Evolutionary conservation across 2,888 invertebrate species (phyloP), one percentile per base, ranked within the genome.

Genomic region (Epirrhoe tristata): DNA sequence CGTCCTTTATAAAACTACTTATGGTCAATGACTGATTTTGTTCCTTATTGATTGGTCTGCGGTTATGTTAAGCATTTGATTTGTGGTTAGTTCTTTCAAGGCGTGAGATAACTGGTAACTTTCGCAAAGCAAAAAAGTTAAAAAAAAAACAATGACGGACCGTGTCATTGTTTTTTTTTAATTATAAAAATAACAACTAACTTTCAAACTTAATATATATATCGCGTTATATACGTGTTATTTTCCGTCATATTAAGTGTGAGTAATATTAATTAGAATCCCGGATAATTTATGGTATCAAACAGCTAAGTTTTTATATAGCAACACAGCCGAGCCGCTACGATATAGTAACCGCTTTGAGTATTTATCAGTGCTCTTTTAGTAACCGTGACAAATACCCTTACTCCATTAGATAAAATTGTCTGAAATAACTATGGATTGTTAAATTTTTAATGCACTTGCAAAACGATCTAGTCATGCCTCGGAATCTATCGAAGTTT

Each of bases 401-500:
- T 34, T 50, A 32, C 10, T 66, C 61, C 52, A 66, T 57, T 48
- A 39, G 55, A 70, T 69, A 53, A 61, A 64, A 70, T 69, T 50
- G 67, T 58, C 48, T 64, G 67, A 50, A 65, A 58, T 71, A 69
- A 66, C 62, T 54, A 43, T 31, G 52, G 64, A 64, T 63, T 68
- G 68, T 75, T 72, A 75, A 72, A 66, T 66, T 54, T 69, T 70
- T 67, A 70, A 70, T 72, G 66, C 71, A 67, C 66, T 71, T 72
- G 63, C 70, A 72, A 70, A 71, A 74, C 70, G 71, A 53, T 69
- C 43, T 54, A 68, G 72, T 70, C 72, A 71, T 67, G 74, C 70
- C 72, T 67, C 67, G 57, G 63, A 66, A 77, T 74, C 70, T 72
- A 70, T 69, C 70, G 67, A 68, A 73, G 79, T 81, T 80, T 77